Conservation (phyloP, 64 coral and sea anemone genomes). For the Orbicella faveolata region DNA sequence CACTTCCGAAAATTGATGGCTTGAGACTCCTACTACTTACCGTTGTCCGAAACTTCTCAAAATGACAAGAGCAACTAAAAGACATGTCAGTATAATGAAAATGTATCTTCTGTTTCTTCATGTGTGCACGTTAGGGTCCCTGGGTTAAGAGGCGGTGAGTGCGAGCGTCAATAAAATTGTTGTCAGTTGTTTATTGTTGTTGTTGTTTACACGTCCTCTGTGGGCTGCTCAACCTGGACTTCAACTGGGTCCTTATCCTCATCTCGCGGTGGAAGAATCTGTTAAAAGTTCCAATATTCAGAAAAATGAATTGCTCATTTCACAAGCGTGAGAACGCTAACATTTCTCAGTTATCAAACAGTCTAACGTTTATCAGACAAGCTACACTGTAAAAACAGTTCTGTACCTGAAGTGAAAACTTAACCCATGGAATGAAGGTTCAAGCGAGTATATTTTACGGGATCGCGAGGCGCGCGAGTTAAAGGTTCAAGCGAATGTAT, state of each 20-base stretch:
- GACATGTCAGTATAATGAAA: neutral
- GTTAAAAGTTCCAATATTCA: neutral
- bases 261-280: slow-evolving; percentile 90
- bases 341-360: too few species aligned
- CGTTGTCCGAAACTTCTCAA: neutral
- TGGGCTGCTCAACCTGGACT: slow-evolving; percentile 83
- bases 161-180: neutral
- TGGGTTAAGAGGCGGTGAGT: neutral
- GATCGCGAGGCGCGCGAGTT: too few species aligned
- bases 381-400: neutral
- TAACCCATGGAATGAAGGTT: too few species aligned
- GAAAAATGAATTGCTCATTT: too few species aligned
- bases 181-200: neutral
- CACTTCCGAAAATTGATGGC: neutral
- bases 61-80: neutral
- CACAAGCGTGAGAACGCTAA: too few species aligned
- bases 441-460: too few species aligned
- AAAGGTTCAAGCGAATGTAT: too few species aligned
- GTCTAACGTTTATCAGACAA: neutral
- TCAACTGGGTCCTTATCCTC: slow-evolving; percentile 94
- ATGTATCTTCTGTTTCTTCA: neutral
- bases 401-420: too few species aligned
- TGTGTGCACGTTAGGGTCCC: neutral
- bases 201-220: slow-evolving; percentile 61
- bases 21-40: neutral